Percentiles rank a stretch among this genome's conserved stretches.
phyloP scores from a whole-genome alignment of 2,113 vertebrate species.

The Diadophis punctatus region DNA sequence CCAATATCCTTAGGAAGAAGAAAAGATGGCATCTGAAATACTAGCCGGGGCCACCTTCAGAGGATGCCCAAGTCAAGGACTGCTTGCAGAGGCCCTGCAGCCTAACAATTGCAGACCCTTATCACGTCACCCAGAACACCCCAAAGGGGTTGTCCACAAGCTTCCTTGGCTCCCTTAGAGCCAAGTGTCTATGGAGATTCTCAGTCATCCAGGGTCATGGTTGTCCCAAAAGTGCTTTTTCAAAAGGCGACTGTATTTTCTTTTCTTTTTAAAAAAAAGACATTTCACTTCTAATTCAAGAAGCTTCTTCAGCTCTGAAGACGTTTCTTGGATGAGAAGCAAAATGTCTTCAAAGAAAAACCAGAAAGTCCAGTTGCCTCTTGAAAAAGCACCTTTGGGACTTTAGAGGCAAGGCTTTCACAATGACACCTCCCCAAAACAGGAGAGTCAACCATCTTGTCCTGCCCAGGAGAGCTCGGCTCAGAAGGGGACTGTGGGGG shows the following conservation, averaged over 20 bases:
- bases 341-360: too few species aligned
- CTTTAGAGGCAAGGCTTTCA: not conserved
- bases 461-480: not conserved
- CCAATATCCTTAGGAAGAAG: constrained; percentile 83
- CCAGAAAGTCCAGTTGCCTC: too few species aligned
- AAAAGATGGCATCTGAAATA: not conserved
- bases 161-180: not conserved
- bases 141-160: not conserved
- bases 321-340: too few species aligned
- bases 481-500: not conserved
- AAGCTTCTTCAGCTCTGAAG: too few species aligned
- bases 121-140: not conserved
- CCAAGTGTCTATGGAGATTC: too few species aligned
- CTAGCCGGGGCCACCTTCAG: not conserved
- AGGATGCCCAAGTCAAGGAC: not conserved
- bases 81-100: not conserved
- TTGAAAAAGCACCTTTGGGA: too few species aligned
- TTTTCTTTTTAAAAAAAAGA: too few species aligned
- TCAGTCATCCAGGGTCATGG: too few species aligned
- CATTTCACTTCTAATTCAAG: too few species aligned
- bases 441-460: not conserved
- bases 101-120: not conserved
- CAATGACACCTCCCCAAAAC: not conserved
- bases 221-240: too few species aligned
- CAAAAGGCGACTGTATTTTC: too few species aligned